Base-by-base conservation (phyloP, 2,888 invertebrate species). In the Sesamia inferens region DNA sequence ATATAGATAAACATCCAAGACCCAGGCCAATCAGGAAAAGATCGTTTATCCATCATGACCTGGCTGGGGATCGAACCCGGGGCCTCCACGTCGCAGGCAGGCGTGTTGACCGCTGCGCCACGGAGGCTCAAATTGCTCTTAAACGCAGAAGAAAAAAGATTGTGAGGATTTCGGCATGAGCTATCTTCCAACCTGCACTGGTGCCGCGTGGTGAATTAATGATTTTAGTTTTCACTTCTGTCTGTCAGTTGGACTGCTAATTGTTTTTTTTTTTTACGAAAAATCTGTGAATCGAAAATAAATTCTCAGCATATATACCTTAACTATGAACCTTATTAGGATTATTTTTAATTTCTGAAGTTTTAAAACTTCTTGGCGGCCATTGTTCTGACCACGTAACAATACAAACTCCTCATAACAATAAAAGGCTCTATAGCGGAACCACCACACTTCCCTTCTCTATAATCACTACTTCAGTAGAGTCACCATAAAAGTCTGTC, bases 391-490 rank as follows among this genome's bases (percentile, higher is more conserved):
- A 48, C 7, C 22, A 22, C 31, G 19, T 42, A 65, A 63, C 72
- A 72, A 62, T 72, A 51, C 79, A n/a, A 19, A 71, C 10, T 66
- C 14, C 61, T 63, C 47, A 72, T 75, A 63, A 68, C 59, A 73
- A 68, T 70, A 71, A 61, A 76, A 72, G 67, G 47, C 64, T 47
- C 61, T 22, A 69, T 61, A 74, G 47, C 44, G 58, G 47, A 76
- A 61, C 47, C 72, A 65, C 58, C 77, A 69, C 63, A 71, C 64
- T 77, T 63, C 65, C 64, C 57, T 55, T 69, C 61, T 55, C 31
- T 72, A 80, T 64, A 74, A 81, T 79, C 68, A 69, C 58, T 65
- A 51, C 7, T 14, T 65, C 13, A n/a, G 48, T 62, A 75, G 61
- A 55, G 42, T 13, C 16, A 13, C 39, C n/a, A 61, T 61, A 78